These are phyloP conservation scores for Synanthedon formicaeformis DNA, from an alignment of 2,888 invertebrate species.

Conservation along the genomic window DNA sequence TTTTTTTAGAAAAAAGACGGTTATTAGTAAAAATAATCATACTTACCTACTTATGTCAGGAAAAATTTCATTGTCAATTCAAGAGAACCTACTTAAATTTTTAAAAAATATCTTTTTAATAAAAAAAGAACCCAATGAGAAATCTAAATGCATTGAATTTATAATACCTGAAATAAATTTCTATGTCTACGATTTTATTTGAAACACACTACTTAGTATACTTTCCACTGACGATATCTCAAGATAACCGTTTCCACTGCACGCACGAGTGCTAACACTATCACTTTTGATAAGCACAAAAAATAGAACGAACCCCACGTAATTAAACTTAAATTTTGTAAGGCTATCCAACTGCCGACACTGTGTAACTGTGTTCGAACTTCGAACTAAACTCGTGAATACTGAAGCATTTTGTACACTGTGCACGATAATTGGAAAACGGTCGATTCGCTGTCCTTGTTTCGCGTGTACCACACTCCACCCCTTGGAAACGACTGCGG, in stretches of 20 bases:
- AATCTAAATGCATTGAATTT: too few species aligned
- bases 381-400: not conserved
- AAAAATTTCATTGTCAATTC: too few species aligned
- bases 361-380: not conserved
- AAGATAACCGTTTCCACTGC: slow-evolving; percentile 2
- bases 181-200: not conserved
- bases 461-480: slow-evolving; percentile 21
- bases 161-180: too few species aligned
- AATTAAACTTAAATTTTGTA: not conserved
- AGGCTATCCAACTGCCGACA: not conserved
- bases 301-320: slow-evolving; percentile 4
- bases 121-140: too few species aligned
- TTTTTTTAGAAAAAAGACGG: too few species aligned
- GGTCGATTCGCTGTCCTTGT: slow-evolving; percentile 4
- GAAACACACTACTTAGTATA: not conserved
- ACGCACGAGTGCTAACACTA: slow-evolving; percentile 10
- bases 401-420: not conserved
- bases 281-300: slow-evolving; percentile 15
- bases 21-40: too few species aligned
- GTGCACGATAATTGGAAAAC: slow-evolving; percentile 1
- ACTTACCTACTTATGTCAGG: too few species aligned
- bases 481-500: slow-evolving; percentile 35
- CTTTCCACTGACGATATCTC: not conserved
- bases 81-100: too few species aligned
- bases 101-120: too few species aligned